These are phyloP conservation scores for Tromatobia lineatoria DNA, from an alignment of 2,888 invertebrate genomes.

Conservation along the genomic window DNA sequence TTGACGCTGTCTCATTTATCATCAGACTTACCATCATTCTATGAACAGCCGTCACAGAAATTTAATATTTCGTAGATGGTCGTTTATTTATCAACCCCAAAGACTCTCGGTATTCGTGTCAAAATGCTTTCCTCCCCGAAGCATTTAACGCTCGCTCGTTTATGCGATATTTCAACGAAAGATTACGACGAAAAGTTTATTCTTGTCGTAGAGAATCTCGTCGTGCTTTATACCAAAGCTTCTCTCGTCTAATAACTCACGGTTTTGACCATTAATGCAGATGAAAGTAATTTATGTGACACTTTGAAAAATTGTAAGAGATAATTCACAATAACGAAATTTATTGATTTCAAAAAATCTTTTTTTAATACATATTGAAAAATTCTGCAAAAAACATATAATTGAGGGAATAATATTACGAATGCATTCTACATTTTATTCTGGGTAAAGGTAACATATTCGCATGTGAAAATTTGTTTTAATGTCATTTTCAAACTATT, in stretches of 20 bases:
- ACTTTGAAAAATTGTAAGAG: no score
- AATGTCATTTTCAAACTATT: no score
- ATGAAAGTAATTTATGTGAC: not conserved
- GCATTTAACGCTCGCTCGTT: slow-evolving; percentile 23
- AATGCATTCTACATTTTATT: no score
- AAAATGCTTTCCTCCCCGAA: slow-evolving; percentile 6
- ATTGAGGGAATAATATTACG: no score
- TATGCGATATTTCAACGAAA: slow-evolving; percentile 5
- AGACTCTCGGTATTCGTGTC: slow-evolving; percentile 21
- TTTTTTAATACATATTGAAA: no score
- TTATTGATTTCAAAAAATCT: no score
- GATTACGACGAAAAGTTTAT: slow-evolving; percentile 54
- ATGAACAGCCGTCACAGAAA: slow-evolving; percentile 1
- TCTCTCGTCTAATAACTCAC: not conserved
- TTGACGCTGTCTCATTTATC: slow-evolving; percentile 1
- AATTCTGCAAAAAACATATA: no score
- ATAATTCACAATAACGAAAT: no score
- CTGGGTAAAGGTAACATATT: no score
- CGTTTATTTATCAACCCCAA: slow-evolving; percentile 17
- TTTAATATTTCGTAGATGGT: slow-evolving; percentile 47
- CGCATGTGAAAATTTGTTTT: no score
- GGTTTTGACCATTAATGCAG: not conserved
- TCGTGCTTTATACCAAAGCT: not conserved
- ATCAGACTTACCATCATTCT: not conserved
- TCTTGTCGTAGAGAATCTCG: slow-evolving; percentile 15